Percentiles rank a stretch among this genome's conserved stretches.
Evolutionary conservation across 1,140 invertebrate species (phyloP).

Genomic region (Chionoecetes opilio): DNA sequence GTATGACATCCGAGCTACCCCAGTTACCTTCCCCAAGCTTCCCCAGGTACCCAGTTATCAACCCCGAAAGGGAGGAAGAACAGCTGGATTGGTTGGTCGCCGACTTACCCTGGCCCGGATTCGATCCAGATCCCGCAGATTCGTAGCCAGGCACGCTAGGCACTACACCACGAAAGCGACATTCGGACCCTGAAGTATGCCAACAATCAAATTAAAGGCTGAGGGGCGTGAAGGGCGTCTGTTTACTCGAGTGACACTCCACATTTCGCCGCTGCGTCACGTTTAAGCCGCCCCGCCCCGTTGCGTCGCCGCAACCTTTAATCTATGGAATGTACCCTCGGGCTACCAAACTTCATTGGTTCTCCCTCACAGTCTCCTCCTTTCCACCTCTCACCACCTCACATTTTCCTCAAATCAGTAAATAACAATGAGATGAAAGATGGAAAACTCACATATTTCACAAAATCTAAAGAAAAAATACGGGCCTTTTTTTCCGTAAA

Average conservation of each 20-base stretch:
- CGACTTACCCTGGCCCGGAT: too few species aligned
- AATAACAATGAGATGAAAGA: neutral
- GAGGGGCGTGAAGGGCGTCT: conserved; percentile 13
- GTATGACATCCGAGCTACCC: too few species aligned
- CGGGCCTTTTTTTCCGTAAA: too few species aligned
- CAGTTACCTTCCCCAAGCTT: too few species aligned
- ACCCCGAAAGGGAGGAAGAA: too few species aligned
- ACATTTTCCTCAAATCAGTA: neutral
- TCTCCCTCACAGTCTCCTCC: neutral
- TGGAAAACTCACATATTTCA: too few species aligned
- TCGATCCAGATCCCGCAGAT: too few species aligned
- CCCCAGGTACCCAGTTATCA: too few species aligned
- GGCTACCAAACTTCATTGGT: neutral
- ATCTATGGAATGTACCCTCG: neutral
- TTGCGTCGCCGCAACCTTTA: neutral
- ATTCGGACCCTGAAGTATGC: neutral
- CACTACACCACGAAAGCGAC: too few species aligned
- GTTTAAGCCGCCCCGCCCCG: neutral
- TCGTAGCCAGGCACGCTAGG: too few species aligned
- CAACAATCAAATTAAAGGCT: conserved; percentile 21
- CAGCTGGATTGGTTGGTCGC: too few species aligned
- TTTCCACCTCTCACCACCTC: neutral
- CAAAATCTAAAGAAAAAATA: too few species aligned
- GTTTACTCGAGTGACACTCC: conserved; percentile 27
- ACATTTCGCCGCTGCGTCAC: neutral